Percentiles rank a stretch among this genome's conserved stretches.
Conservation (phyloP, 2,888 invertebrate species). For the Meiosimyza platycephala region DNA sequence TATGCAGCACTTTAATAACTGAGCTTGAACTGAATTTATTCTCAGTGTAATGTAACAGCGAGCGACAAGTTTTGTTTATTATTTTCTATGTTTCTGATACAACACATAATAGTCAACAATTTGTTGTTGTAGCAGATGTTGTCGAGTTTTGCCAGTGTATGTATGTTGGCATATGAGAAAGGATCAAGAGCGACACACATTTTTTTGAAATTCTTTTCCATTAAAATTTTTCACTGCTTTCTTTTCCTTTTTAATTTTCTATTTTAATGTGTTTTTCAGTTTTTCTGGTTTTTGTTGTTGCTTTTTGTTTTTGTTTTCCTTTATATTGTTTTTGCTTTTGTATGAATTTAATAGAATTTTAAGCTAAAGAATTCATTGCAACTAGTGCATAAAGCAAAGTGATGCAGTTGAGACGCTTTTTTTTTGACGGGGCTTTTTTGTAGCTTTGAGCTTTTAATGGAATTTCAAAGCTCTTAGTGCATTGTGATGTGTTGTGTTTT, state of each 20-base stretch:
- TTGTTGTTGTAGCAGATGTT: slow-evolving; percentile 31
- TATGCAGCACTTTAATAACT: too few relatives aligned
- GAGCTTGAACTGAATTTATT: too few relatives aligned
- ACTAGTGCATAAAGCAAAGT: slow-evolving; percentile 59
- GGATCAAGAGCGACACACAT: not conserved
- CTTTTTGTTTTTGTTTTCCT: slow-evolving; percentile 19
- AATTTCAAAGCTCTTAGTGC: too few relatives aligned
- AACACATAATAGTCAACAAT: not conserved
- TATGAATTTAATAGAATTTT: slow-evolving; percentile 35
- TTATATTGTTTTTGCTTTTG: slow-evolving; percentile 46
- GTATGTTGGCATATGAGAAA: not conserved
- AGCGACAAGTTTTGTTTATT: slow-evolving; percentile 30
- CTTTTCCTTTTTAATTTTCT: slow-evolving; percentile 18
- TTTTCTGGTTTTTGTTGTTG: slow-evolving; percentile 24
- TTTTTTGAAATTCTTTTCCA: slow-evolving; percentile 10
- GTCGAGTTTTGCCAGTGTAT: slow-evolving; percentile 7
- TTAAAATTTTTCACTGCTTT: not conserved
- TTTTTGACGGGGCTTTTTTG: slow-evolving; percentile 13
- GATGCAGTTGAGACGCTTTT: slow-evolving; percentile 60
- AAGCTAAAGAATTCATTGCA: slow-evolving; percentile 48
- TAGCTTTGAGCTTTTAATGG: slow-evolving; percentile 3
- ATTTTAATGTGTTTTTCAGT: not conserved
- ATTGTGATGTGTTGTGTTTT: not conserved
- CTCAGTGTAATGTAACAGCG: not conserved
- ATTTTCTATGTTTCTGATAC: not conserved